Evolutionary conservation across 1,140 invertebrate genomes (phyloP).

Genomic region (Phthorimaea operculella): DNA sequence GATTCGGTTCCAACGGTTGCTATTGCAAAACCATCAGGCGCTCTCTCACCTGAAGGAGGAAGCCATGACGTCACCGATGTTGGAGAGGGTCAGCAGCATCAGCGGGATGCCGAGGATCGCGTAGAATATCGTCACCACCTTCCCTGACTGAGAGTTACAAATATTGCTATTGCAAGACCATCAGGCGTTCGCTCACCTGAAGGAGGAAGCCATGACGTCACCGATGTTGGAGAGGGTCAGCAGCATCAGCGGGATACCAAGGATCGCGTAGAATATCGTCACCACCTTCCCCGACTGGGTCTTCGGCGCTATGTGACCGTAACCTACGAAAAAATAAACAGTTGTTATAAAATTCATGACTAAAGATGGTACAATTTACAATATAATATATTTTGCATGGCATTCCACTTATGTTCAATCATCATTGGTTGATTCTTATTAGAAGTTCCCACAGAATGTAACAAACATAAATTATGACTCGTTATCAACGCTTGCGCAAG

Average conservation of each 20-base stretch:
- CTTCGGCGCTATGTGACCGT: slow-evolving; percentile 95
- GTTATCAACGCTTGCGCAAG: neutral
- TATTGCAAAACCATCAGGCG: too few relatives aligned
- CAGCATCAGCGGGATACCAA: slow-evolving; percentile 95
- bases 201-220: slow-evolving; percentile 95
- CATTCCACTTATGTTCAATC: too few relatives aligned
- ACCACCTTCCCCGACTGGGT: slow-evolving; percentile 92
- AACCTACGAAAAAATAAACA: slow-evolving; percentile 71
- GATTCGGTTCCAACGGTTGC: too few relatives aligned
- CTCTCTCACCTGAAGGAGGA: slow-evolving; percentile 68
- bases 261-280: slow-evolving; percentile 95
- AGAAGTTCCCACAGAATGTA: neutral
- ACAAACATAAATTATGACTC: neutral
- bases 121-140: slow-evolving; percentile 95
- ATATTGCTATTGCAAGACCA: slow-evolving; percentile 2
- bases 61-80: slow-evolving; percentile 97
- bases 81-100: slow-evolving; percentile 93
- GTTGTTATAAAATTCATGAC: neutral
- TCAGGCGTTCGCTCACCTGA: slow-evolving; percentile 76
- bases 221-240: slow-evolving; percentile 95
- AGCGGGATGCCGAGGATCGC: slow-evolving; percentile 95
- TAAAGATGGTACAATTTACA: too few relatives aligned
- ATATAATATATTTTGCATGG: too few relatives aligned
- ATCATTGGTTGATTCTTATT: neutral
- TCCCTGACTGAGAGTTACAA: slow-evolving; percentile 86